Base-by-base conservation (phyloP, 2,888 invertebrate species). In the Watsonalla binaria region DNA sequence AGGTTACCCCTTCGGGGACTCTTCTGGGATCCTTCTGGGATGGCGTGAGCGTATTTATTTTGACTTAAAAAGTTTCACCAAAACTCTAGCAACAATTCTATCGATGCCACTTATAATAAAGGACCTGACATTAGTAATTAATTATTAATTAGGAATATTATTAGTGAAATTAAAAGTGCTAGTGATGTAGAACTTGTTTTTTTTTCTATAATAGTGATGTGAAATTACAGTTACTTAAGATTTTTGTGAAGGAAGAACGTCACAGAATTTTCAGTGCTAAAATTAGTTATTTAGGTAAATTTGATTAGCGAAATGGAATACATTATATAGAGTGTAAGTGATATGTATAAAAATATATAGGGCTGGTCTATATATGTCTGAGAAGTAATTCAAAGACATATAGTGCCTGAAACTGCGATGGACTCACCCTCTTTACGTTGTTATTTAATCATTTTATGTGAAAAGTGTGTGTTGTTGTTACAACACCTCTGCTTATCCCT, bases 81-180 rank as follows among this genome's bases (percentile, higher is more conserved):
- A 42, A 9, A 9, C 5, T 42, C 11, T 11, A n/a, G n/a, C 5
- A 46, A 6, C 7, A 8, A 0, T 11, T n/a, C 48, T 37, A 48
- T 35, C 14, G 14, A 49, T 37, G 5, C 35, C 37, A 8, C 15
- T 15, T 0, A 48, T 37, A 14, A 14, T 42, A 5, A 49, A 0
- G 34, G 11, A 54, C 47, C 56, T 46, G 14, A 37, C n/a, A 47
- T 37, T 61, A 59, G 52, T 53, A 45, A 58, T 57, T 37, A 57
- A 51, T 54, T 1, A 24, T 24, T 24, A 24, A 52, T 52, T 60
- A 62, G 57, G 68, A 48, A 61, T 54, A 33, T 58, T 51, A 45
- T 53, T 69, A 69, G 70, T 68, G 60, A 70, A 68, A 70, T 68
- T 63, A 47, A 42, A 55, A 58, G 68, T 67, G 70, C 57, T 15